phyloP scores from a whole-genome alignment of 1,140 invertebrate species.

The Hypothenemus hampei region DNA sequence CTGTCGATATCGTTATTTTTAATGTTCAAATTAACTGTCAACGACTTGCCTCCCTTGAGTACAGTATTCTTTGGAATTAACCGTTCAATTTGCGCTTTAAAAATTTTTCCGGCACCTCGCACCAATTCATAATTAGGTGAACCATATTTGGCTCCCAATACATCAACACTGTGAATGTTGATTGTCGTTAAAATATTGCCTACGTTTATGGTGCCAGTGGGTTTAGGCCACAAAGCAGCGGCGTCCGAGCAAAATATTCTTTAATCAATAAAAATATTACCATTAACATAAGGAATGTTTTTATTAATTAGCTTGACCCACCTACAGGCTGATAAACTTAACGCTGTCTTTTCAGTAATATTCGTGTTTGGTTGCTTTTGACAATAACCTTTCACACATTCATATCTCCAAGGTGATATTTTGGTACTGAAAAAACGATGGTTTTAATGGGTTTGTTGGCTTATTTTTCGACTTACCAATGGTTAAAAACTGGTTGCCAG shows the following conservation, averaged over 20 bases:
- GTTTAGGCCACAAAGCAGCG: slow-evolving; percentile 66
- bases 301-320: too few species aligned
- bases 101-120: slow-evolving; percentile 41
- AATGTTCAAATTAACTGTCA: slow-evolving; percentile 41
- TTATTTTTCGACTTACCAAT: background rate
- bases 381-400: slow-evolving; percentile 52
- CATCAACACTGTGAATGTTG: slow-evolving; percentile 53
- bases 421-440: background rate
- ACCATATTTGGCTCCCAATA: slow-evolving; percentile 43
- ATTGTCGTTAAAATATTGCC: slow-evolving; percentile 56
- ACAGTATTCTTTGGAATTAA: slow-evolving; percentile 29
- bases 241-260: slow-evolving; percentile 54
- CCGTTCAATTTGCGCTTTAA: slow-evolving; percentile 42
- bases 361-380: slow-evolving; percentile 50
- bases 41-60: slow-evolving; percentile 35
- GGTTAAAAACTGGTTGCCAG: background rate
- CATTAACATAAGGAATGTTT: too few species aligned
- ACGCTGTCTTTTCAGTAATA: slow-evolving; percentile 47
- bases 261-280: too few species aligned
- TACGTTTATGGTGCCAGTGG: slow-evolving; percentile 58
- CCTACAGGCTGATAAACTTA: slow-evolving; percentile 58
- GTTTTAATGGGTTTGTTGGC: slow-evolving; percentile 6
- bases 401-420: slow-evolving; percentile 50
- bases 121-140: slow-evolving; percentile 48
- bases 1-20: slow-evolving; percentile 34